Base-by-base conservation (phyloP, 1,140 invertebrate genomes). In the Vanessa atalanta region DNA sequence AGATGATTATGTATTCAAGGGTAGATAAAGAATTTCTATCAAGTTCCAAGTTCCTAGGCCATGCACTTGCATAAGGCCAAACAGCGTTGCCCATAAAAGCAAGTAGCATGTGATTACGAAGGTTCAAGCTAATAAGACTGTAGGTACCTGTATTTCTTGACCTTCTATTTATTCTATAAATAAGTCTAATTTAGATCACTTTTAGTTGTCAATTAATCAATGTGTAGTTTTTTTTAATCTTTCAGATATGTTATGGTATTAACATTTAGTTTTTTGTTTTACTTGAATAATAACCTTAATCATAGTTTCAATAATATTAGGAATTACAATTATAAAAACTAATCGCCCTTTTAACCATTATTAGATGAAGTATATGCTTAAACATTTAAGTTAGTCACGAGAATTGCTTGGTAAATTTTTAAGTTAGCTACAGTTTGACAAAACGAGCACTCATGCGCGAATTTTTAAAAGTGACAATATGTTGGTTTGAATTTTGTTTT, bases 1-100 rank as follows among this genome's bases (percentile, higher is more conserved):
- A 73, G 64, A 68, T 65, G 37, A 73, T 76, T 79, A 51, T 67
- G 51, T 60, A 66, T 78, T 81, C 76, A 82, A 82, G 79, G 80
- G 78, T 85, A 84, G 73, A 55, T 75, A 69, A 83, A 79, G 77
- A 77, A 77, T 77, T 81, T 83, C 73, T 80, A 84, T 77, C 83
- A 55, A 73, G 74, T 64, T 71, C 65, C 47, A 67, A 72, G 70
- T 73, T 61, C 73, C 65, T 65, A 79, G 60, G 74, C 76, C 79
- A 76, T 82, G 81, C 80, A 68, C 77, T 77, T 75, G 72, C 48
- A 64, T 76, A 79, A 86, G 78, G 82, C 78, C 79, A 72, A 65
- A 72, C 57, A 67, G 70, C 65, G 57, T 65, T 79, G 73, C 68
- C 78, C 77, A 78, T 83, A 79, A 75, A 80, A 65, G 75, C 53